Percentiles rank a stretch among this genome's conserved stretches.
These are phyloP conservation scores for Nycticebus coucang DNA, from an alignment of 2,113 vertebrate genomes.

Conservation along the genomic window DNA sequence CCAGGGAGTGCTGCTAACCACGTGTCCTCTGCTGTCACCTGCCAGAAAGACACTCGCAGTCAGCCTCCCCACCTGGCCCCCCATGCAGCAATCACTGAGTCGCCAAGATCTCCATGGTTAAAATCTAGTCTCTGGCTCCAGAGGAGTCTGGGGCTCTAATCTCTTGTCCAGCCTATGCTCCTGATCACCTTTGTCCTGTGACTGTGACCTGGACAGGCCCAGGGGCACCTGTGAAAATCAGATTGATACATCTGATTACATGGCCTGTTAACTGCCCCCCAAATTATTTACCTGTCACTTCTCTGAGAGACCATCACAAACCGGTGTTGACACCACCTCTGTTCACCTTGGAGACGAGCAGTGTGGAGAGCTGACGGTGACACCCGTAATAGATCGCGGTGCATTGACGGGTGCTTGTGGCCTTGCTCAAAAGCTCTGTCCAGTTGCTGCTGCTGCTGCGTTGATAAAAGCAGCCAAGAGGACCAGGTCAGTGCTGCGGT, in stretches of 20 bases:
- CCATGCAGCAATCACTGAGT: rapidly evolving
- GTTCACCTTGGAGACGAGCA: conserved; percentile 71
- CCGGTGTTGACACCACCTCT: conserved; percentile 61
- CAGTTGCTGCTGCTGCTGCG: conserved; percentile 1
- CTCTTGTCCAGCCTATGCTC: not conserved
- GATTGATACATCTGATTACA: conserved; percentile 76
- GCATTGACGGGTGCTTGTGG: not conserved
- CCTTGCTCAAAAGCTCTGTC: not conserved
- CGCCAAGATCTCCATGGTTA: not conserved
- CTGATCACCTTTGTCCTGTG: not conserved
- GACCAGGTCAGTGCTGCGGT: rapidly evolving
- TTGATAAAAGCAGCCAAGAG: not conserved
- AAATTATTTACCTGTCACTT: conserved; percentile 73
- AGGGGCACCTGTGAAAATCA: conserved; percentile 48
- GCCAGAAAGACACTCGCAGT: not conserved
- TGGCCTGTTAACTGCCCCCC: conserved; percentile 71
- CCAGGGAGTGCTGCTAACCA: not conserved
- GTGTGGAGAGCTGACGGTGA: not conserved
- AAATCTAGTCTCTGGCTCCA: not conserved
- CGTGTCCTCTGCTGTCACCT: not conserved
- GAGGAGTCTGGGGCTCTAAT: not conserved
- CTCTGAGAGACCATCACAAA: conserved; percentile 67
- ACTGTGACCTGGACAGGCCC: not conserved
- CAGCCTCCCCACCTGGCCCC: rapidly evolving
- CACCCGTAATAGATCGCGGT: not conserved